Evolutionary conservation across 2,113 vertebrate genomes (phyloP), one percentile per base, ranked within the genome.

Genomic region (Charadrius vociferus): DNA sequence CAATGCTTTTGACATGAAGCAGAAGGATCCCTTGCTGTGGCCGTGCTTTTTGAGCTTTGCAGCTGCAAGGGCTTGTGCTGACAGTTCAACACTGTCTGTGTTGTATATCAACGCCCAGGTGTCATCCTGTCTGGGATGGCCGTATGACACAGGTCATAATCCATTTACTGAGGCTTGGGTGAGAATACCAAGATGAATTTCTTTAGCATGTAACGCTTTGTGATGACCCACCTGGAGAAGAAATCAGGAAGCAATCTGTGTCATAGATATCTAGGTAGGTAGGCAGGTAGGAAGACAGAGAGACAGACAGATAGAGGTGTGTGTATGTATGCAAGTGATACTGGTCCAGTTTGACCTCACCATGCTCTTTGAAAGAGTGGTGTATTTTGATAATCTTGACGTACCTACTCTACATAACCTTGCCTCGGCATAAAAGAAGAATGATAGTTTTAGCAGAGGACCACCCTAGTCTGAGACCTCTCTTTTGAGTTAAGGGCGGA

Each of bases 251-350:
- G 27, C 17, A 59, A 27, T 65, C 37, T 58, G 26, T 68, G 45
- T 66, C 49, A 3, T 10, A 55, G 52, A 12, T 19, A 24, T 26
- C 37, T 10, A 56, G 70, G 11, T 6, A 58, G 34, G 9, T 2
- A 30, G 45, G 14, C 6, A 45, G 39, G 6, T 26, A 61, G 1
- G 4, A 5, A 50, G 4, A 8, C 2, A 50, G 3, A 53, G 2
- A 43, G 24, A 17, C 2, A 49, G 6, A 12, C 5, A 58, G 12
- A 10, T 4, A 36, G 29, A 55, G 22, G 5, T 12, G 8, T 47
- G 15, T 43, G 7, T 36, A 23, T 21, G 10, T 55, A 27, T 39
- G 45, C 12, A 67, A 39, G 41, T 81, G 4, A 30, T 56, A 63
- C 26, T 49, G 39, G 26, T 21, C 14, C 36, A 18, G 19, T 84